A percentile compares a stretch with the other conserved stretches of the same genome.
Conservation (phyloP, 23 tunicate genomes). For the Trididemnum nubilum region DNA sequence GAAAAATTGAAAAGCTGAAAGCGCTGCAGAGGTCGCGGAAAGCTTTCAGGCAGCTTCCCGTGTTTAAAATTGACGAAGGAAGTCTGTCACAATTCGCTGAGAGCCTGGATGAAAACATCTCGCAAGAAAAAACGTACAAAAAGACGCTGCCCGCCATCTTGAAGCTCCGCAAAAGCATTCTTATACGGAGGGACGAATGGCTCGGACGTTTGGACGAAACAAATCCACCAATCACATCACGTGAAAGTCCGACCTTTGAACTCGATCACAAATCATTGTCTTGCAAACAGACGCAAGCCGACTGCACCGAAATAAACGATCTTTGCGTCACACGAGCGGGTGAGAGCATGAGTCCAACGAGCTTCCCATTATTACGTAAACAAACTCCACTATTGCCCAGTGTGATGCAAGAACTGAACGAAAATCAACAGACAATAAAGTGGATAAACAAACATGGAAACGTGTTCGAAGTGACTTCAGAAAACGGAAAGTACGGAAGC, state of each 20-base stretch:
- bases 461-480: slow-evolving; percentile 47
- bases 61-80: slow-evolving; percentile 29
- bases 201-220: background rate
- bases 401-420: slow-evolving; percentile 10
- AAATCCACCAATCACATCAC: background rate
- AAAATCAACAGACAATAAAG: slow-evolving; percentile 31
- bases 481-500: slow-evolving; percentile 45
- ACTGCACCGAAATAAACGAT: background rate
- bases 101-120: slow-evolving; percentile 31
- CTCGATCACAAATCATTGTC: background rate
- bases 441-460: slow-evolving; percentile 60
- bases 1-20: slow-evolving; percentile 43
- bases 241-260: background rate
- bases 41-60: background rate
- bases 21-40: slow-evolving; percentile 16
- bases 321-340: no score
- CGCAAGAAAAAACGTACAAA: slow-evolving; percentile 70
- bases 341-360: background rate
- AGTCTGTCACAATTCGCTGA: background rate
- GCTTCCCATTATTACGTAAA: background rate
- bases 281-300: background rate
- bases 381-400: slow-evolving; percentile 31
- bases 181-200: background rate
- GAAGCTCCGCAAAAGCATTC: slow-evolving; percentile 20
- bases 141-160: slow-evolving; percentile 52